These are phyloP conservation scores for Oxytorus armatus DNA, from an alignment of 2,888 invertebrate genomes.

Conservation along the genomic window DNA sequence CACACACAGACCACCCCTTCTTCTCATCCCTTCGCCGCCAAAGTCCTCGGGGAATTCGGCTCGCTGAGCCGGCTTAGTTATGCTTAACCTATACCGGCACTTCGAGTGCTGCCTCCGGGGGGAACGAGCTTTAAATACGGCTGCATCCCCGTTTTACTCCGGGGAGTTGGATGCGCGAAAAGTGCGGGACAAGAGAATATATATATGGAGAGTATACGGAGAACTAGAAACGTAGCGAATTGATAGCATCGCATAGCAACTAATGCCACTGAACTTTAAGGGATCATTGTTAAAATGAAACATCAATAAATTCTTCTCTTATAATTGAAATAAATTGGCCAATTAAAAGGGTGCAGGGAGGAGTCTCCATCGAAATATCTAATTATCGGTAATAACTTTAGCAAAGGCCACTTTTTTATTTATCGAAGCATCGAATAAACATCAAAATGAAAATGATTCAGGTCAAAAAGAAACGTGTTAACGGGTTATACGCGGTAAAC, in stretches of 20 bases:
- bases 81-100: conserved; percentile 71
- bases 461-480: too few species aligned
- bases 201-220: conserved; percentile 24
- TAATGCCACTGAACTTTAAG: too few species aligned
- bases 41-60: conserved; percentile 74
- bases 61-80: conserved; percentile 75
- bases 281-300: too few species aligned
- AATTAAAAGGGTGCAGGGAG: too few species aligned
- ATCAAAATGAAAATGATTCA: too few species aligned
- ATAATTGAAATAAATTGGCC: too few species aligned
- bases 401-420: too few species aligned
- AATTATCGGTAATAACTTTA: too few species aligned
- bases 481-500: too few species aligned
- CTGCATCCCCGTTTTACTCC: conserved; percentile 36
- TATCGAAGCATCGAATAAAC: too few species aligned
- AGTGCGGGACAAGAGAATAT: conserved; percentile 14
- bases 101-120: conserved; percentile 52
- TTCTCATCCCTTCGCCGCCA: conserved; percentile 72
- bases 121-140: conserved; percentile 62
- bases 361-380: too few species aligned
- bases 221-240: conserved; percentile 33
- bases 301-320: too few species aligned
- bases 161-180: conserved; percentile 13
- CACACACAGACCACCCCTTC: conserved; percentile 73
- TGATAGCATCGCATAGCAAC: conserved; percentile 24